Base-by-base conservation (phyloP, 2,113 vertebrate species). In the Puma concolor region DNA sequence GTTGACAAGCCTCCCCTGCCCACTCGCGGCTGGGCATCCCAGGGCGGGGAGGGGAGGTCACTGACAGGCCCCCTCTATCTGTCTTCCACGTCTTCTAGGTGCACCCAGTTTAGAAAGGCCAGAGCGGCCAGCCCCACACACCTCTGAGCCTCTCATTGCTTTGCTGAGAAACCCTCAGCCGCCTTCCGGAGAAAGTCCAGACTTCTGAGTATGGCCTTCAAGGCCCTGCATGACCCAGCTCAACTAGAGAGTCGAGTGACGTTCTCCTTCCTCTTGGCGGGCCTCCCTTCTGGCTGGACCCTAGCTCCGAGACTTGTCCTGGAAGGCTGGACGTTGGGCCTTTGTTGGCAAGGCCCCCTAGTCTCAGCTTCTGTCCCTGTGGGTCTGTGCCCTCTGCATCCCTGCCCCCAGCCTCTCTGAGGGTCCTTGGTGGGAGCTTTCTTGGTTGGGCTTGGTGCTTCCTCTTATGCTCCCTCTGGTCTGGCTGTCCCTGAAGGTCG, bases 41-140 rank as follows among this genome's bases (percentile, higher is more conserved):
- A 9, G 44, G 44, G 44, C 1, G 44, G 44, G 44, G 44, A 44
- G 44, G 41, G 79, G 60, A 57, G 21, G 25, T 60, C 71, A 25
- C 6, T 63, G 63, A 83, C 19, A 13, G 16, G 15, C 44, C 8
- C 4, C 36, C 48, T 74, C 64, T 14, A 12, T 19, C 64, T 14
- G 9, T 19, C 54, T 31, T 38, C 41, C 21, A 79, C 54, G n/a
- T 11, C 31, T 48, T 48, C 29, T 17, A 0, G 21, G 16, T 4
- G 23, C 16, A 81, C 41, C 36, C 4, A 44, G 2, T 77, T 41
- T 38, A 48, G 54, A 69, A 77, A 71, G 63, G 14, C 57, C 31
- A 83, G 52, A 44, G 21, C 11, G 0, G 0, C 9, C 27, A 57
- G 15, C 6, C 15, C 38, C 12, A 2, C 4, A 1, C 0, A 9